A percentile compares a stretch with the other conserved stretches of the same genome.
These are phyloP conservation scores for Monarcha castaneiventris DNA, from an alignment of 2,113 vertebrate genomes.

Conservation along the genomic window DNA sequence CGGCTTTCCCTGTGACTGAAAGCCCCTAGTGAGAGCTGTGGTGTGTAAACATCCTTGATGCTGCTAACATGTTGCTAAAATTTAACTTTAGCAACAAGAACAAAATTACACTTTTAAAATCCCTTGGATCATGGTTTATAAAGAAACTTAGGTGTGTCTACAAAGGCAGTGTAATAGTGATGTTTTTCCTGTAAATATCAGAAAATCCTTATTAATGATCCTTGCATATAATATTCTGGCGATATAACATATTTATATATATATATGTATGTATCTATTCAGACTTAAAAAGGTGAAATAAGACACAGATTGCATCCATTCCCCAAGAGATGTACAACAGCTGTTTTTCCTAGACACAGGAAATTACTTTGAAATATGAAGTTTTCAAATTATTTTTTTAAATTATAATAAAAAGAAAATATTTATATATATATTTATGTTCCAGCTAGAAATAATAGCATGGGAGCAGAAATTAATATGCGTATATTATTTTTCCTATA, in stretches of 20 bases:
- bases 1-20: constrained; percentile 3
- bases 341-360: background rate
- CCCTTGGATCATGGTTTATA: background rate
- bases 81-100: background rate
- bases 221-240: background rate
- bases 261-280: background rate
- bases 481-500: background rate
- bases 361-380: background rate
- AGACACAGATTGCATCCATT: background rate
- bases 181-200: background rate
- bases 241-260: background rate
- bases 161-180: background rate
- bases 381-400: background rate
- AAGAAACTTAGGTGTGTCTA: background rate
- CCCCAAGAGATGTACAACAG: background rate
- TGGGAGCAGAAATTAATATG: background rate
- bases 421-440: background rate
- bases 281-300: background rate
- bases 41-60: background rate
- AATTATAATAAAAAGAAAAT: background rate
- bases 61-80: background rate
- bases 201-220: background rate
- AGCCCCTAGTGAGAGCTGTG: background rate
- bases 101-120: background rate
- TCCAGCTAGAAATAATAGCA: background rate